A percentile compares a stretch with the other conserved stretches of the same genome.
These are phyloP conservation scores for Oryzias sinensis DNA, from an alignment of 2,797 vertebrate species.

Conservation along the genomic window DNA sequence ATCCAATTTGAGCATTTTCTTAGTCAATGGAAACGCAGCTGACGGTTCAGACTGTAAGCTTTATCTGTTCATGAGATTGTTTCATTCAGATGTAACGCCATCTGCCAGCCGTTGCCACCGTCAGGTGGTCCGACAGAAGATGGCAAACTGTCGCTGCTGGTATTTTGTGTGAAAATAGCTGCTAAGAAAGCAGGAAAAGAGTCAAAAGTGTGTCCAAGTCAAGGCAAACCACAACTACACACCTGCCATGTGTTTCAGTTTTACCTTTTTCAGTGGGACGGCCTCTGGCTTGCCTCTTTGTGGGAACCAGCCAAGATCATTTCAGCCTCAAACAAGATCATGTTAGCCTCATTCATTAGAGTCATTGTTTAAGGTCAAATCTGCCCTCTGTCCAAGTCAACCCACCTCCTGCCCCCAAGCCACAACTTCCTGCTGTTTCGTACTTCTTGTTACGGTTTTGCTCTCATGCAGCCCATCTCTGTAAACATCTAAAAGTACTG, in stretches of 20 bases:
- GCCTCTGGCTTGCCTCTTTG: slow-evolving; percentile 51
- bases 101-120: too few species aligned
- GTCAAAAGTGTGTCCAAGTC: slow-evolving; percentile 9
- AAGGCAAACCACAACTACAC: slow-evolving; percentile 6
- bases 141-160: too few species aligned
- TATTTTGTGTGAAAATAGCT: not conserved
- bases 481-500: slow-evolving; percentile 9
- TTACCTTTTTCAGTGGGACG: slow-evolving; percentile 27
- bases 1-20: too few species aligned
- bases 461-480: slow-evolving; percentile 1
- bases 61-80: too few species aligned
- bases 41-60: too few species aligned
- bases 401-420: slow-evolving; percentile 10
- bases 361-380: slow-evolving; percentile 81
- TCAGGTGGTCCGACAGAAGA: too few species aligned
- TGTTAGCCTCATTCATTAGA: slow-evolving; percentile 83
- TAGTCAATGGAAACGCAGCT: too few species aligned
- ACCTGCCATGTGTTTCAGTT: slow-evolving; percentile 66
- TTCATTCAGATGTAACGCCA: too few species aligned
- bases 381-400: slow-evolving; percentile 68
- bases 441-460: slow-evolving; percentile 21
- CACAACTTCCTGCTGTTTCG: not conserved
- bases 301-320: slow-evolving; percentile 68
- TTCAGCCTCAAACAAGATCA: slow-evolving; percentile 50
- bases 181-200: not conserved